Base-by-base conservation (phyloP, 92 coral and sea anemone genomes). In the Porites lobata region DNA sequence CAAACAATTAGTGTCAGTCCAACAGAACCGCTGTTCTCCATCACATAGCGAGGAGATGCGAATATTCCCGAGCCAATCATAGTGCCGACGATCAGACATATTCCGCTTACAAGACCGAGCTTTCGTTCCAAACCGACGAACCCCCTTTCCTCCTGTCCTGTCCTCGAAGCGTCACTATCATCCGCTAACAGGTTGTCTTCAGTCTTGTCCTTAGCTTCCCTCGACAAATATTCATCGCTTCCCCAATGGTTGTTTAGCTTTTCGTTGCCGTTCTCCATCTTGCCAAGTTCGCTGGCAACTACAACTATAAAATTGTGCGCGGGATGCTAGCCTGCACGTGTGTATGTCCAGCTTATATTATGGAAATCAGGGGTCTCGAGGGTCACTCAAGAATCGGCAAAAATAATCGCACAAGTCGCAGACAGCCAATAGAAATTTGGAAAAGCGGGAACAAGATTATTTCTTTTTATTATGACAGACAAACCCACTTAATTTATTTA, bases 51-150 rank as follows among this genome's bases (percentile, higher is more conserved):
- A 51, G 99, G 99, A 8, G 99, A 96, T 50, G 99, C 99, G 76
- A 96, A 96, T 20, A 96, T 96, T 19, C 99, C 99, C 8, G 98
- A 95, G 14, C 99, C 99, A 3, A 96, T 96, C 94, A 96, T 94
- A 0, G 99, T 96, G 0, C 99, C 99, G 11, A 96, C 96, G 32
- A 96, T 96, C 11, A 96, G 90, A 14, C 97, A 90, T 38, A 96
- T 83, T 1, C 99, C 99, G 69, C 99, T 94, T 22, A 92, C 64
- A 20, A 96, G 85, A 10, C 99, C 99, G 47, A 96, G 98, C 88
- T 92, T 94, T 73, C 99, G 88, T 65, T 96, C 75, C 29, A 95
- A 90, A 67, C 96, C 94, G 53, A 91, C 82, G n/a, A 84, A 80
- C 52, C 50, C 67, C 9, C 47, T 62, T 29, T 29, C 50, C 3